Conservation (phyloP, 2,797 vertebrate species). For the Enteromius mattozi region DNA sequence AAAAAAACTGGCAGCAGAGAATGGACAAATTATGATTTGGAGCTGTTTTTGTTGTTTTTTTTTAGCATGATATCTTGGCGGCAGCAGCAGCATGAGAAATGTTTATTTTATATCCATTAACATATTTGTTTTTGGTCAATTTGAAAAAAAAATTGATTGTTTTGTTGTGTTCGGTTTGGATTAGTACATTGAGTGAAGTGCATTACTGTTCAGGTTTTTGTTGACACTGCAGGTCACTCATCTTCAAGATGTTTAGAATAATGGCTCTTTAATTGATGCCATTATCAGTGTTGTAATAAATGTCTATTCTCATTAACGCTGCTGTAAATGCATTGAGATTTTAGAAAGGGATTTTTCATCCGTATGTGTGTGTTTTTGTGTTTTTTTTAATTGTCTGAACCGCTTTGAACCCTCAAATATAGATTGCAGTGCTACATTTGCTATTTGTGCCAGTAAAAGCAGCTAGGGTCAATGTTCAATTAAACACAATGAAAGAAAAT, state of each 20-base stretch:
- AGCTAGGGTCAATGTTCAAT: not conserved
- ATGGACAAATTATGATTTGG: not conserved
- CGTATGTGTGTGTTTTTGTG: slow-evolving; percentile 6
- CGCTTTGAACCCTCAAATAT: not conserved
- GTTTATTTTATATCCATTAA: not conserved
- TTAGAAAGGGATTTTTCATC: not conserved
- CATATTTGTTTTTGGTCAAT: not conserved
- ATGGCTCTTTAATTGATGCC: slow-evolving; percentile 53
- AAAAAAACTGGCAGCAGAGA: not conserved
- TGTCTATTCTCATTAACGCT: slow-evolving; percentile 48
- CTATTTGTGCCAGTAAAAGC: not conserved
- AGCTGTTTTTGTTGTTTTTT: not conserved
- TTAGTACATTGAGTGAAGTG: not conserved
- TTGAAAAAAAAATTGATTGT: not conserved
- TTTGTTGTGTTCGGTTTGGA: not conserved
- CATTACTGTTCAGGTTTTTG: not conserved
- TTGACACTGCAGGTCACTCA: not conserved
- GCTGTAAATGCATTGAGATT: slow-evolving; percentile 11
- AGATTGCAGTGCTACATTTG: not conserved
- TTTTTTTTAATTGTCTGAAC: slow-evolving; percentile 45
- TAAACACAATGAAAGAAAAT: not conserved
- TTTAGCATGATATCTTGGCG: not conserved
- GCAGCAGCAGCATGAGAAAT: not conserved
- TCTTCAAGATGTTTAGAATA: slow-evolving; percentile 41
- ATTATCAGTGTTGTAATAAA: slow-evolving; percentile 48